Evolutionary conservation across 2,113 vertebrate genomes (phyloP).

Genomic region (Eupsittula cactorum): DNA sequence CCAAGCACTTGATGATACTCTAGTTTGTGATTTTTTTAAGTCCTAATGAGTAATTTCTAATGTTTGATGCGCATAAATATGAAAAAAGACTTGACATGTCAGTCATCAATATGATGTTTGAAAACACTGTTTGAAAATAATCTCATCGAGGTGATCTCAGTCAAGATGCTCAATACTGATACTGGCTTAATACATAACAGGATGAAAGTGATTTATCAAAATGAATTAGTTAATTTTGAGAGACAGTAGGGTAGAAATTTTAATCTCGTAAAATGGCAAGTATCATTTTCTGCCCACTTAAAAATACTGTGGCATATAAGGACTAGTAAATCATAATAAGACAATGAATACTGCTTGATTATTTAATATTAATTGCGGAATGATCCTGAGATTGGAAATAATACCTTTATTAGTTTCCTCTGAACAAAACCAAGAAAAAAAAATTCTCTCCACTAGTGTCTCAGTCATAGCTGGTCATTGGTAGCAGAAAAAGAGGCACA

Average conservation of each 20-base stretch:
- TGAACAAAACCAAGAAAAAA: not conserved
- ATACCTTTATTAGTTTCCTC: not conserved
- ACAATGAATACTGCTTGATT: not conserved
- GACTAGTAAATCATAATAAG: not conserved
- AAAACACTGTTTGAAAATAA: not conserved
- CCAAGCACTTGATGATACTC: not conserved
- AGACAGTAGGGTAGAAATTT: not conserved
- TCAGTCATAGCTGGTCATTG: not conserved
- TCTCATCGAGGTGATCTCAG: not conserved
- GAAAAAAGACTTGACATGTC: not conserved
- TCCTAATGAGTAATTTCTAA: not conserved
- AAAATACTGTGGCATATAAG: not conserved
- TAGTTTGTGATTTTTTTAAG: not conserved
- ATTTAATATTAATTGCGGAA: slow-evolving; percentile 12
- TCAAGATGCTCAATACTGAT: not conserved
- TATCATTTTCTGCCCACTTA: not conserved
- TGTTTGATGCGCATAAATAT: not conserved
- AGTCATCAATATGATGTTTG: not conserved
- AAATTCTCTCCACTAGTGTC: not conserved
- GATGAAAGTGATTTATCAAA: not conserved
- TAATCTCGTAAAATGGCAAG: not conserved
- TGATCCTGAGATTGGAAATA: not conserved
- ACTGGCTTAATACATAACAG: not conserved
- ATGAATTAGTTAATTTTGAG: not conserved
- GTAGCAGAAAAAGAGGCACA: not conserved